Percentiles rank a stretch among this genome's conserved stretches.
These are phyloP conservation scores for Microcebus griseorufus DNA, from an alignment of 2,113 vertebrate species.

Conservation along the genomic window DNA sequence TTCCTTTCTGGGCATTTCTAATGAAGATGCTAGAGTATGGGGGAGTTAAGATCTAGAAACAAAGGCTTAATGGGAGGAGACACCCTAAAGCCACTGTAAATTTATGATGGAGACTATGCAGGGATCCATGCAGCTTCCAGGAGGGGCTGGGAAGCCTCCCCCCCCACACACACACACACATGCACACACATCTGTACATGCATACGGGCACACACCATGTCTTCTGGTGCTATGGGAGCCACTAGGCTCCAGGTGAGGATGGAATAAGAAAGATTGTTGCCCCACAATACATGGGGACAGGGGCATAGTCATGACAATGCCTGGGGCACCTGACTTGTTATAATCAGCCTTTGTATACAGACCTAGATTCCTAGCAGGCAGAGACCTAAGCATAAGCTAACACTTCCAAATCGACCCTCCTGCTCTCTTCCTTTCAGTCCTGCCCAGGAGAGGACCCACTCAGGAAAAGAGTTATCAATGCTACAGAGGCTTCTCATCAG, in stretches of 20 bases:
- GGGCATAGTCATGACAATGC: neutral
- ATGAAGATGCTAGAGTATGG: neutral
- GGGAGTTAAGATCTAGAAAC: slow-evolving; percentile 43
- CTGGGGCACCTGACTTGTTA: neutral
- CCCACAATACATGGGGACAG: neutral
- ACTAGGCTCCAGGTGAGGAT: neutral
- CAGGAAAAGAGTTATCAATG: neutral
- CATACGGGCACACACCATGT: neutral
- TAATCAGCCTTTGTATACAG: neutral
- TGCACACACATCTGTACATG: neutral
- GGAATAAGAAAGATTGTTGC: neutral
- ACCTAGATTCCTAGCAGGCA: slow-evolving; percentile 15
- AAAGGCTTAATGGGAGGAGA: slow-evolving; percentile 56
- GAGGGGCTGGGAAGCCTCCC: neutral
- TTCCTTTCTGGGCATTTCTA: slow-evolving; percentile 23
- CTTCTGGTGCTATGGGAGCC: neutral
- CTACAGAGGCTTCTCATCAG: neutral
- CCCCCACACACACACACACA: too few species aligned
- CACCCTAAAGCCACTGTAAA: neutral
- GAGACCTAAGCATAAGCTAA: neutral
- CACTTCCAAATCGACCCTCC: neutral
- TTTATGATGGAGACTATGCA: slow-evolving; percentile 36
- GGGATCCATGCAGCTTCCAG: slow-evolving; percentile 10
- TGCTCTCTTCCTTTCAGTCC: neutral
- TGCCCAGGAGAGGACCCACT: neutral